Conservation (phyloP, 2,888 invertebrate genomes). For the Thecocarcelia acutangulata region DNA sequence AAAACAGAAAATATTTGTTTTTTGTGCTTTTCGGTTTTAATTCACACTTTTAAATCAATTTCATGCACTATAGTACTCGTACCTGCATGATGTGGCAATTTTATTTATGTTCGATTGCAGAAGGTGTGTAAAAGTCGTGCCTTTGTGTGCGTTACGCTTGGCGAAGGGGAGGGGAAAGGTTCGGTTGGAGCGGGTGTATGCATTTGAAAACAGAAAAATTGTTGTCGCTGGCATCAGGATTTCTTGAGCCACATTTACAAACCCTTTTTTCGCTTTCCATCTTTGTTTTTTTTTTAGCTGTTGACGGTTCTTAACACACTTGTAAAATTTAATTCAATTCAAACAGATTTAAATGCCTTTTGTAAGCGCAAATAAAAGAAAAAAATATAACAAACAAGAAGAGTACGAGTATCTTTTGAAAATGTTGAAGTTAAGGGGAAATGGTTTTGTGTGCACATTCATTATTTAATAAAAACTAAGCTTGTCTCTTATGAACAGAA, state of each 20-base stretch:
- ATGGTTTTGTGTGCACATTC: too few relatives aligned
- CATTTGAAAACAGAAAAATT: constrained; percentile 7
- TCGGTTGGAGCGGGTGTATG: constrained; percentile 1
- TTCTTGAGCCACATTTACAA: too few relatives aligned
- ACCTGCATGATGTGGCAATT: constrained; percentile 56
- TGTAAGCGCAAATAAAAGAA: neutral
- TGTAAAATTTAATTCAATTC: constrained; percentile 60
- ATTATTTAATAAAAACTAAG: too few relatives aligned
- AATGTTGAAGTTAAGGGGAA: neutral
- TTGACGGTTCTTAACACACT: constrained; percentile 36
- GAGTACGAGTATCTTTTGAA: neutral
- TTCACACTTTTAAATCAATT: constrained; percentile 60
- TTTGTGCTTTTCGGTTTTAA: neutral
- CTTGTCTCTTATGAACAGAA: too few relatives aligned
- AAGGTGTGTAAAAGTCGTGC: constrained; percentile 25
- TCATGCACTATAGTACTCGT: constrained; percentile 38
- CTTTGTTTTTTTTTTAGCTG: constrained; percentile 2
- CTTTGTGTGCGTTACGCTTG: constrained; percentile 2
- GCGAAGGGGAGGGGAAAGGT: neutral
- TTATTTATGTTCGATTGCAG: constrained; percentile 37
- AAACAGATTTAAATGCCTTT: constrained; percentile 46
- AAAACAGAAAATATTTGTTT: too few relatives aligned
- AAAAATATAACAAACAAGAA: neutral
- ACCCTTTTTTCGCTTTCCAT: neutral
- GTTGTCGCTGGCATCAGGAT: constrained; percentile 24